Evolutionary conservation across 1,140 invertebrate genomes (phyloP), one percentile per base, ranked within the genome.

Genomic region (Drosophila jambulina): DNA sequence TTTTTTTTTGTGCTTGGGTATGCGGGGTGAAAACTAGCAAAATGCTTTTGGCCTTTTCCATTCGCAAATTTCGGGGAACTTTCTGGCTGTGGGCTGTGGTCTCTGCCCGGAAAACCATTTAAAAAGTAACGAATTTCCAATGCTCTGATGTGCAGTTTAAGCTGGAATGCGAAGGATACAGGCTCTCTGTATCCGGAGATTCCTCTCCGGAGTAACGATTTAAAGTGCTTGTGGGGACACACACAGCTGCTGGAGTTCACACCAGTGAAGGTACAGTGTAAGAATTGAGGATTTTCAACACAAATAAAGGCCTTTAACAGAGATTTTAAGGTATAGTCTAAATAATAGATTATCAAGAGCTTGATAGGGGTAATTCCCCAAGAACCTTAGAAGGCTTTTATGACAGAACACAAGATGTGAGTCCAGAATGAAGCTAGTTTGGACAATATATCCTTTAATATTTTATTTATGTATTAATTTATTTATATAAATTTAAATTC

Each of bases 191-290:
- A n/a, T n/a, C 32, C 5, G 15, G 25, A 40, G 25, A 68, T 49
- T 63, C 34, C 43, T 45, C 29, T 61, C 4, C 19, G 13, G 21
- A 15, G n/a, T 13, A 68, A 42, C 46, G 25, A 29, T 53, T 67
- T 65, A 43, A 69, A 56, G 48, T n/a, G 61, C 12, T 23, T 27
- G 32, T 34, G 27, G 29, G 48, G 17, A 27, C 51, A 69, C 42
- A 51, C 34, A 51, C 84, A 88, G 77, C 85, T 88, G 84, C 62
- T 71, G 61, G 15, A 10, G 32, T 90, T 88, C 85, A 81, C 84
- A 88, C 69, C 84, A 90, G 63, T 46, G 65, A 75, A 17, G 5
- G 36, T 15, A n/a, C 38, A 27, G 25, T n/a, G 12, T 32, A 17
- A 34, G 27, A 29, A 32, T n/a, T 7, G 2, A n/a, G 25, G n/a